phyloP scores from a whole-genome alignment of 2,797 vertebrate species.

The Sebastes matsubarae region DNA sequence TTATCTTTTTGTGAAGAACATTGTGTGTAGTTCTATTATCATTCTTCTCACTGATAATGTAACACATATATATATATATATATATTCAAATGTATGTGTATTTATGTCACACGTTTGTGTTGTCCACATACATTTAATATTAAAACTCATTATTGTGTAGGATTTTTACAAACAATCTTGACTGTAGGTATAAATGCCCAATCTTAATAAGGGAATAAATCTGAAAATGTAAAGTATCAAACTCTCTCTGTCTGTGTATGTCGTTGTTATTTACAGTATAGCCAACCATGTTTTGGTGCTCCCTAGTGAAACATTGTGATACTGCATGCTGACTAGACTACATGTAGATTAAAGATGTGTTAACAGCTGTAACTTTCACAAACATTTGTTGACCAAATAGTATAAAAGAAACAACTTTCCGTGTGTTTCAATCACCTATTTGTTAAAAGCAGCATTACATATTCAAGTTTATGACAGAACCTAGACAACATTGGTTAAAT shows the following conservation, averaged over 20 bases:
- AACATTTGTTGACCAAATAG: not conserved
- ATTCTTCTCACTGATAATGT: no score
- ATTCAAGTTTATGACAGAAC: not conserved
- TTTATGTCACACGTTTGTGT: no score
- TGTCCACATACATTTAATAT: not conserved
- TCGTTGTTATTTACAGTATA: not conserved
- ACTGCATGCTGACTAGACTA: not conserved
- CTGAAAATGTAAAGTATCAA: not conserved
- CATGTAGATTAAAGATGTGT: accelerated
- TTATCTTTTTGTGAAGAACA: no score
- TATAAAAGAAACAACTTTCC: not conserved
- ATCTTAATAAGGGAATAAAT: not conserved
- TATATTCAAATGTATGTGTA: no score
- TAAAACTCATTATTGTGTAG: not conserved
- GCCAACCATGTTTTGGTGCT: not conserved
- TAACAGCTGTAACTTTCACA: not conserved
- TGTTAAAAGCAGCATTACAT: not conserved
- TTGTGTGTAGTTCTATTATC: no score
- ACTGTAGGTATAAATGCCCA: not conserved
- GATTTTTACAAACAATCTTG: not conserved
- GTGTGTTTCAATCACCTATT: not conserved
- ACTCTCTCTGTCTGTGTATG: not conserved
- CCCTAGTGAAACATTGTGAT: not conserved
- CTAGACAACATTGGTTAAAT: not conserved
- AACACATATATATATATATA: no score